phyloP scores from a whole-genome alignment of 1,140 invertebrate genomes.

The Aphelenchoides besseyi region DNA sequence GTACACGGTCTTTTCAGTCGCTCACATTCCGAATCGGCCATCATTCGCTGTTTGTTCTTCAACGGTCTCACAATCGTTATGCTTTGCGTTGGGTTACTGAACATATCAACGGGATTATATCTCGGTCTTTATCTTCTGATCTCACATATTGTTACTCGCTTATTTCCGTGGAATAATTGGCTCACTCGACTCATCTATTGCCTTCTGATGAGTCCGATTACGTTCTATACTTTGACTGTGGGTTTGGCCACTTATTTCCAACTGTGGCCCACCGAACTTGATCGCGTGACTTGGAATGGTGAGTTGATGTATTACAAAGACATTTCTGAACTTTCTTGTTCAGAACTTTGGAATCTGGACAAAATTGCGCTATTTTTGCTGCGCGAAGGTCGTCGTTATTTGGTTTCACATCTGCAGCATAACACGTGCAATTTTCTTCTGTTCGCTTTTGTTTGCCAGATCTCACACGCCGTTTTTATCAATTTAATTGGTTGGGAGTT shows the following conservation, averaged over 20 bases:
- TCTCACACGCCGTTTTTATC: background rate
- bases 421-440: conserved; percentile 9
- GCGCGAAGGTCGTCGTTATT: conserved; percentile 2
- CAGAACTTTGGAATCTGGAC: background rate
- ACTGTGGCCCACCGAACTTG: background rate
- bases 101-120: background rate
- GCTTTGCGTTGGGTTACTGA: conserved; percentile 8
- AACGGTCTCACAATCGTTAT: background rate
- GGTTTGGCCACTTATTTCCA: background rate
- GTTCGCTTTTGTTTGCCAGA: conserved; percentile 5
- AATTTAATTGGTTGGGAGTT: conserved; percentile 7
- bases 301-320: background rate
- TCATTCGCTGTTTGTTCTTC: background rate
- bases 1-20: background rate
- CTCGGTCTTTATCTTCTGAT: background rate
- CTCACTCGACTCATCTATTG: background rate
- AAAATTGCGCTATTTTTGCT: background rate
- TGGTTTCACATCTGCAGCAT: conserved; percentile 4
- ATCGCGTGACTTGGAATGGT: background rate
- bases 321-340: background rate
- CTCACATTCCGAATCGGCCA: conserved; percentile 2
- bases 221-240: background rate
- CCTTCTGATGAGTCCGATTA: conserved; percentile 11
- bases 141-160: background rate
- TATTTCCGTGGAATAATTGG: conserved; percentile 12